Evolutionary conservation across 2,888 invertebrate genomes (phyloP).

Genomic region (Laothoe populi): DNA sequence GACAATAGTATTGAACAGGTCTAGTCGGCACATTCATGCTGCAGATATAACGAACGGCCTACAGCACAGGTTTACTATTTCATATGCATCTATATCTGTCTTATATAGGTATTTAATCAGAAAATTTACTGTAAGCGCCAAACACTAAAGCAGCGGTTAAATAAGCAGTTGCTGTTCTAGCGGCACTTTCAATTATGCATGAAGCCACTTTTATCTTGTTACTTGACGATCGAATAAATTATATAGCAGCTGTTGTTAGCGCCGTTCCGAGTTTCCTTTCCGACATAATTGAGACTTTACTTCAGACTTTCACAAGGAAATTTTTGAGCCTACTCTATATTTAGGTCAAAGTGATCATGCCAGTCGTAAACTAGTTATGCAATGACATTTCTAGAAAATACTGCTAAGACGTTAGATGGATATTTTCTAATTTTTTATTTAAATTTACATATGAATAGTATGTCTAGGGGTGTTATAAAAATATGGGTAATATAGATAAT

Average conservation of each 20-base stretch:
- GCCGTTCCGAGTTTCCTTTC: constrained; percentile 49
- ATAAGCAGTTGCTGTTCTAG: constrained; percentile 46
- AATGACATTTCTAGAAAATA: constrained; percentile 20
- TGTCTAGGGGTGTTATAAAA: not conserved
- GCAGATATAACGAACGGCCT: too few relatives aligned
- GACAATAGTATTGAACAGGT: too few relatives aligned
- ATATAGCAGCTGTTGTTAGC: constrained; percentile 53
- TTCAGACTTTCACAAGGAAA: constrained; percentile 39
- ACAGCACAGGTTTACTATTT: constrained; percentile 7
- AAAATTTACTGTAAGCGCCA: constrained; percentile 36
- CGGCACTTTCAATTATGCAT: constrained; percentile 64
- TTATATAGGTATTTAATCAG: constrained; percentile 30
- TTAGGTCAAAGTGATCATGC: constrained; percentile 15
- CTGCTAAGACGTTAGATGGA: not conserved
- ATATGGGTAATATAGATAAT: not conserved
- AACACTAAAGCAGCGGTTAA: constrained; percentile 39
- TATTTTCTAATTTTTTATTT: not conserved
- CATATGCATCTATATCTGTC: constrained; percentile 13
- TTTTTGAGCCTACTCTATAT: constrained; percentile 21
- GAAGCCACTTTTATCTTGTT: constrained; percentile 57
- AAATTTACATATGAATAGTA: not conserved
- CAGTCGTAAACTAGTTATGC: constrained; percentile 21
- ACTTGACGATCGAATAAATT: constrained; percentile 65
- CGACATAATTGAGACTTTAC: constrained; percentile 25
- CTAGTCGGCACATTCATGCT: too few relatives aligned